phyloP scores from a whole-genome alignment of 1,140 invertebrate genomes.

The Eurosta solidaginis region DNA sequence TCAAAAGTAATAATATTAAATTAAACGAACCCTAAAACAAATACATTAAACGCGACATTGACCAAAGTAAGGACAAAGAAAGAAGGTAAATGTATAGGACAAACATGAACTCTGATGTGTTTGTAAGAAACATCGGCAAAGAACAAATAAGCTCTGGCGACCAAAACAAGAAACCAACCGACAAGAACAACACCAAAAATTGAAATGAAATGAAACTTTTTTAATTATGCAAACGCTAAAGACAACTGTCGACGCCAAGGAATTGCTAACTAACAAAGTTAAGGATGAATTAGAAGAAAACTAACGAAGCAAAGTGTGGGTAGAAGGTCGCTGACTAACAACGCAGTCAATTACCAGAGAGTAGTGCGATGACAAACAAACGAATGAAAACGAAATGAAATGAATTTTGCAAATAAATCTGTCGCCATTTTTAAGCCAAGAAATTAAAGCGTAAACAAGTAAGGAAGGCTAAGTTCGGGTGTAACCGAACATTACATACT shows the following conservation, averaged over 20 bases:
- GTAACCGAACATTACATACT: too few species aligned
- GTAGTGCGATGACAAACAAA: background rate
- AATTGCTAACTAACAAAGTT: background rate
- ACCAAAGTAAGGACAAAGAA: constrained; percentile 44
- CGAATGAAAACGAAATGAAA: constrained; percentile 38
- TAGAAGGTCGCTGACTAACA: too few species aligned
- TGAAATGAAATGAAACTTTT: constrained; percentile 59
- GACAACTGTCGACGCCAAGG: constrained; percentile 24
- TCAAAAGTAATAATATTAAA: constrained; percentile 50
- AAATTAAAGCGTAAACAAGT: constrained; percentile 31
- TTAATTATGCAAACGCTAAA: constrained; percentile 52
- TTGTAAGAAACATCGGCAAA: constrained; percentile 3
- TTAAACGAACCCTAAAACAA: constrained; percentile 56
- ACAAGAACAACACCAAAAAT: constrained; percentile 50
- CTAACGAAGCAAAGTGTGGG: background rate
- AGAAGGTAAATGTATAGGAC: constrained; percentile 32
- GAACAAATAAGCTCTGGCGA: constrained; percentile 58
- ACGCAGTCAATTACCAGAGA: background rate
- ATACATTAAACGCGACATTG: constrained; percentile 28
- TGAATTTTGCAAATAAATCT: constrained; percentile 59
- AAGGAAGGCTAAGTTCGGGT: too few species aligned
- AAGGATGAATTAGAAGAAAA: background rate
- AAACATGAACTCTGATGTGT: background rate
- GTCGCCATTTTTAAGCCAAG: constrained; percentile 46
- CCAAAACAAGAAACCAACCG: constrained; percentile 47